A percentile compares a stretch with the other conserved stretches of the same genome.
phyloP scores from a whole-genome alignment of 2,888 invertebrate species.

The Hemistola chrysoprasaria region DNA sequence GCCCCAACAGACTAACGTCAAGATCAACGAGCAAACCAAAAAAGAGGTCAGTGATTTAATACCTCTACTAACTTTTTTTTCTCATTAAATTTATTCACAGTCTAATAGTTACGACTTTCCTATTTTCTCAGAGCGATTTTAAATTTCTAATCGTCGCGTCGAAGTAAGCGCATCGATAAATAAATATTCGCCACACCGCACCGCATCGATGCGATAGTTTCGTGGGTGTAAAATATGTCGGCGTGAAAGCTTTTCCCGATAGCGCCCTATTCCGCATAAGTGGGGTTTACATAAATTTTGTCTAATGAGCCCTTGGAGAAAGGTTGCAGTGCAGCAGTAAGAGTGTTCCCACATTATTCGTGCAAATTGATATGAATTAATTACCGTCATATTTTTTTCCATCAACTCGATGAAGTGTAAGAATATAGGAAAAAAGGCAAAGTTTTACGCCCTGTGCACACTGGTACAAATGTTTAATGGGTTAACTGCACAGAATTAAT shows the following conservation, averaged over 20 bases:
- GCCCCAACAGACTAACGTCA: constrained; percentile 73
- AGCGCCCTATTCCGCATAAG: constrained; percentile 34
- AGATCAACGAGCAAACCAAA: constrained; percentile 79
- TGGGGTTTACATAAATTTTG: constrained; percentile 50
- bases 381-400: too few relatives aligned
- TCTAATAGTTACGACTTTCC: constrained; percentile 67
- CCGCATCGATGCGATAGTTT: constrained; percentile 18
- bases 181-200: constrained; percentile 38
- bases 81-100: constrained; percentile 63
- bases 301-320: constrained; percentile 62
- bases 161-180: constrained; percentile 43
- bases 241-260: constrained; percentile 39
- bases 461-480: constrained; percentile 35
- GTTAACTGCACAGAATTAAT: constrained; percentile 38
- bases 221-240: constrained; percentile 38
- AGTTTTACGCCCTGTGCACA: constrained; percentile 50
- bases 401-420: constrained; percentile 52
- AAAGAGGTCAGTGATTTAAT: constrained; percentile 79
- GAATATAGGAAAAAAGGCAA: constrained; percentile 40
- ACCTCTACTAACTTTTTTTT: constrained; percentile 49
- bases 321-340: constrained; percentile 50
- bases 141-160: constrained; percentile 46
- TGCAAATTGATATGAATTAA: constrained; percentile 66
- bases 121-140: constrained; percentile 53
- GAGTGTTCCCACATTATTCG: constrained; percentile 64